Percentiles rank a stretch among this genome's conserved stretches.
Evolutionary conservation across 1,140 invertebrate species (phyloP).

Genomic region (Macrobrachium rosenbergii): DNA sequence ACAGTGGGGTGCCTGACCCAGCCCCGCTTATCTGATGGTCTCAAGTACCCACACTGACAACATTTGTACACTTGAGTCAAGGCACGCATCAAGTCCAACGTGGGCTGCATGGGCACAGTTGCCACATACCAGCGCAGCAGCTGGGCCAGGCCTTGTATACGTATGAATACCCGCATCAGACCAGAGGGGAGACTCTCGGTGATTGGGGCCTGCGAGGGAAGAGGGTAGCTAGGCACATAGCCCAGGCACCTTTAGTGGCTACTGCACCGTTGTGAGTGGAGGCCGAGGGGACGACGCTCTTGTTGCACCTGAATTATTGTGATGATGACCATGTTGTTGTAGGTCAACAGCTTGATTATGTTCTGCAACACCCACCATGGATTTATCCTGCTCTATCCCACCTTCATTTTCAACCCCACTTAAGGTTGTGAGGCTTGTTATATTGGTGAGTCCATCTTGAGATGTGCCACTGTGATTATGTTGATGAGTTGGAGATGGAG

Average conservation of each 20-base stretch:
- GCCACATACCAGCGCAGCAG: conserved; percentile 55
- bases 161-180: conserved; percentile 63
- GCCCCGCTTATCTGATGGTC: conserved; percentile 58
- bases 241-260: conserved; percentile 38
- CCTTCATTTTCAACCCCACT: conserved; percentile 41
- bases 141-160: conserved; percentile 63
- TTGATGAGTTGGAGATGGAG: conserved; percentile 42
- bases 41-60: conserved; percentile 60
- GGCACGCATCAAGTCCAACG: conserved; percentile 57
- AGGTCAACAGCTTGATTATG: not conserved
- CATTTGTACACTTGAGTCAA: conserved; percentile 63
- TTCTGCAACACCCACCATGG: conserved; percentile 6
- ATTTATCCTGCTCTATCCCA: conserved; percentile 18
- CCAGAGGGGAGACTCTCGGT: conserved; percentile 53
- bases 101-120: conserved; percentile 55
- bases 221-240: conserved; percentile 19
- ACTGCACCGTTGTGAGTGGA: conserved; percentile 53
- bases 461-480: conserved; percentile 37
- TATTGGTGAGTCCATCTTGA: conserved; percentile 26
- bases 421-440: conserved; percentile 51
- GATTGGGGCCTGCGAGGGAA: conserved; percentile 54
- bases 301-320: conserved; percentile 31
- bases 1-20: conserved; percentile 56
- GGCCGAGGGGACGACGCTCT: conserved; percentile 45
- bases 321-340: conserved; percentile 23